A percentile compares a stretch with the other conserved stretches of the same genome.
Conservation (phyloP, 1,140 invertebrate species). For the Diprion similis region DNA sequence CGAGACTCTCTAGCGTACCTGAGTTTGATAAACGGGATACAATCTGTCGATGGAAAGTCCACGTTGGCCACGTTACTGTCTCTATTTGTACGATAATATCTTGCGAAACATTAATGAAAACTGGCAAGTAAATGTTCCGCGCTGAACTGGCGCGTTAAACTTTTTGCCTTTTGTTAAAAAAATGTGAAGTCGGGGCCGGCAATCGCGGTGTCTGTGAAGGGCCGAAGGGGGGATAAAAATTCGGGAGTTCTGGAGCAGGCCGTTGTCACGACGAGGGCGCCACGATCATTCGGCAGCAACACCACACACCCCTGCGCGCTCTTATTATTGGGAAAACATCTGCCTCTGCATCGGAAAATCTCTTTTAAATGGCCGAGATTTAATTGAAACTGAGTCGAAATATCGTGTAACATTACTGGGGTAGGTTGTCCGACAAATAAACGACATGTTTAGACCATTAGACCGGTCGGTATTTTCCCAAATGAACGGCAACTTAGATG, state of each 20-base stretch:
- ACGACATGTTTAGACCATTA: not conserved
- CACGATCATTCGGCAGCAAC: not conserved
- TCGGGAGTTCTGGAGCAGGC: not conserved
- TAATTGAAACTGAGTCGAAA: not conserved
- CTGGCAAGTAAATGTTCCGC: no score
- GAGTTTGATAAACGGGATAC: no score
- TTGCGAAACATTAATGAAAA: no score
- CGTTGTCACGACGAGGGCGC: slow-evolving; percentile 5
- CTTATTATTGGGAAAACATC: slow-evolving; percentile 17
- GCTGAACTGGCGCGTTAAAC: no score
- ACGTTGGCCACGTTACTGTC: no score
- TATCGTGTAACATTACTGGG: not conserved
- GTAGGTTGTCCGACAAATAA: not conserved
- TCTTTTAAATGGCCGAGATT: slow-evolving; percentile 9
- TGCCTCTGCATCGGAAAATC: not conserved
- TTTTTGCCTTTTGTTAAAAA: no score
- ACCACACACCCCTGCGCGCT: slow-evolving; percentile 12
- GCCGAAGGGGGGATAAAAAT: not conserved
- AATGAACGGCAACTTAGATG: not conserved
- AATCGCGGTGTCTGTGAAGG: no score
- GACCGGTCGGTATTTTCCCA: not conserved
- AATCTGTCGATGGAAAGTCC: no score
- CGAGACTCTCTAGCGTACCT: no score
- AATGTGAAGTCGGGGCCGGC: no score
- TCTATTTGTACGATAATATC: no score